Base-by-base conservation (phyloP, 2,888 invertebrate species). In the Bimastos eiseni region DNA sequence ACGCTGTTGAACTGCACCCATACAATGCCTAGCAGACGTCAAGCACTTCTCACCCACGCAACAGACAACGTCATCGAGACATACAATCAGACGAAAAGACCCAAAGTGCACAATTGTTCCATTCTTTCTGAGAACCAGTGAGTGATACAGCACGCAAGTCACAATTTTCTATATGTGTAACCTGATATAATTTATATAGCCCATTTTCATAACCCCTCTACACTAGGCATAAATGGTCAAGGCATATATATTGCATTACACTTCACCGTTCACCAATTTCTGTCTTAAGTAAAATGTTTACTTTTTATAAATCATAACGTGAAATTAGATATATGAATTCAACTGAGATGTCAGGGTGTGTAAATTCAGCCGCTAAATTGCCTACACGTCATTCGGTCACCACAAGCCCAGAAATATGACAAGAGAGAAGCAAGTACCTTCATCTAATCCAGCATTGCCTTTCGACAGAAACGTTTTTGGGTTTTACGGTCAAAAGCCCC, bases 1-100 rank as follows among this genome's bases (percentile, higher is more conserved):
- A 30, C 13, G 70, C 70, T 70, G n/a, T n/a, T 70, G 30, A 70
- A 70, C 70, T 70, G 70, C 70, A 70, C 70, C 70, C n/a, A 6
- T 8, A 30, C 30, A n/a, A 70, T 70, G 70, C 70, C 70, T 70
- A 70, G 70, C 70, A 70, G 70, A 70, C 30, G 0, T n/a, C 70
- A 70, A 70, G 70, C 70, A n/a, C 70, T 70, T 70, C n/a, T 70
- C n/a, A 70, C 70, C 70, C 70, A 70, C 70, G 70, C 70, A 70
- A 70, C 70, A 70, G 70, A 70, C n/a, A 70, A 70, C 70, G n/a
- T 30, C 30, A 70, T 70, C 70, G n/a, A 70, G 70, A 70, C 30
- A 70, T n/a, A 70, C 70, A 70, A 70, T 70, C 70, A 70, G 30
- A 1, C 70, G 0, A 70, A 55, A 30, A 30, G 70, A 70, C 70